A percentile compares a stretch with the other conserved stretches of the same genome.
Evolutionary conservation across 2,113 vertebrate genomes (phyloP).

Genomic region (Bagarius yarrelli): DNA sequence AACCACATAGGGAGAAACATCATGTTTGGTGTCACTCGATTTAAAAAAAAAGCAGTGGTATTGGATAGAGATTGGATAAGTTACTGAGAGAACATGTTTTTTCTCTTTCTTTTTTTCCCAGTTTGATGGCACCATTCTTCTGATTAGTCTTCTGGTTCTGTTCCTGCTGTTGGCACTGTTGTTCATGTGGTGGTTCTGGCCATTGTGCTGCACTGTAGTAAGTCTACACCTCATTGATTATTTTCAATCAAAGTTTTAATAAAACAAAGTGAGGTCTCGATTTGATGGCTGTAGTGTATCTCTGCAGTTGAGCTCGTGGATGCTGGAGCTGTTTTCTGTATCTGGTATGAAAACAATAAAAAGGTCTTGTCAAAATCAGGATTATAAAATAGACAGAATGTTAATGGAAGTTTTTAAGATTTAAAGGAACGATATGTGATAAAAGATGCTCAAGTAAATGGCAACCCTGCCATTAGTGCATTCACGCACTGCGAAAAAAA

Average conservation of each 20-base stretch:
- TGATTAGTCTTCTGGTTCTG: conserved; percentile 81
- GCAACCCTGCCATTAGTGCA: too few species aligned
- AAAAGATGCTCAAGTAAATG: too few species aligned
- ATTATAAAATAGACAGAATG: not conserved
- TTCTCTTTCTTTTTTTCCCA: conserved; percentile 50
- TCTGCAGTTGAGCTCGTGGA: not conserved
- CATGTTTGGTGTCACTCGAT: not conserved
- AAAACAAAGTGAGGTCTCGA: not conserved
- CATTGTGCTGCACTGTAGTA: conserved; percentile 82
- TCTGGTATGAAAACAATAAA: not conserved
- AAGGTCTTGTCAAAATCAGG: not conserved
- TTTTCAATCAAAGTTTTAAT: not conserved
- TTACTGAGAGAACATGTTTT: conserved; percentile 47
- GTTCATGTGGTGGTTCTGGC: conserved; percentile 86
- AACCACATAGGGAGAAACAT: conserved; percentile 15
- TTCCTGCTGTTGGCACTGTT: conserved; percentile 77
- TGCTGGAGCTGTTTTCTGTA: not conserved
- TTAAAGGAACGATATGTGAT: too few species aligned
- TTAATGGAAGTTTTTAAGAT: too few species aligned
- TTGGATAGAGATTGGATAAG: conserved; percentile 18
- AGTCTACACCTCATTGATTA: conserved; percentile 54
- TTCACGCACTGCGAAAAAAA: too few species aligned
- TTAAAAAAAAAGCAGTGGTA: not conserved
- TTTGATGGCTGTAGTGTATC: not conserved
- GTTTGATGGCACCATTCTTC: conserved; percentile 84